Percentiles rank a stretch among this genome's conserved stretches.
Conservation (phyloP, 2,113 vertebrate genomes). For the Pyxicephalus adspersus region DNA sequence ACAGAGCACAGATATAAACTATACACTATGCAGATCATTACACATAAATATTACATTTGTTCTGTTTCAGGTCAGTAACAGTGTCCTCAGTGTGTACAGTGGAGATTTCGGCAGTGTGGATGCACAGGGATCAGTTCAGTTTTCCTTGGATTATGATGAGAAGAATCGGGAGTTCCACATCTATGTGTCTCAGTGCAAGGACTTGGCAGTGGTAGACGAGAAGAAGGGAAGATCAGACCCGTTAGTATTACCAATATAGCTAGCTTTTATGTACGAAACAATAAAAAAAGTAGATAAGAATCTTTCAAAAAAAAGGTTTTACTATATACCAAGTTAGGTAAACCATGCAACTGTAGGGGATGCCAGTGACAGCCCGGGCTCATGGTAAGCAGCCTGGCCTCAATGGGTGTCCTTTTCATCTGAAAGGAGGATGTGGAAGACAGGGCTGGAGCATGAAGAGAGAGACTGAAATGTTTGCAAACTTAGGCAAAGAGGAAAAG, state of each 20-base stretch:
- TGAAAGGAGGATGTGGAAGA: too few species aligned
- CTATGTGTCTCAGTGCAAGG: slow-evolving; percentile 70
- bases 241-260: slow-evolving; percentile 63
- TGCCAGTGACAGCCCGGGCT: too few species aligned
- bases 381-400: too few species aligned
- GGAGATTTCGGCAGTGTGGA: slow-evolving; percentile 72
- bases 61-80: slow-evolving; percentile 69
- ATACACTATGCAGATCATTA: neutral
- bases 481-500: too few species aligned
- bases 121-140: slow-evolving; percentile 70
- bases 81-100: slow-evolving; percentile 72
- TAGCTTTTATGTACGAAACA: neutral
- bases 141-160: slow-evolving; percentile 72
- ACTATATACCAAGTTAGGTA: too few species aligned
- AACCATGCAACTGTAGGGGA: too few species aligned
- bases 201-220: slow-evolving; percentile 72
- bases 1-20: neutral
- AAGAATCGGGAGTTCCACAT: slow-evolving; percentile 74
- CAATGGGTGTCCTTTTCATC: too few species aligned
- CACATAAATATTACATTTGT: neutral
- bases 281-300: too few species aligned
- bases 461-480: too few species aligned
- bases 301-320: too few species aligned
- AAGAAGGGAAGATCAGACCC: slow-evolving; percentile 73
- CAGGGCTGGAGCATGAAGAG: too few species aligned